phyloP scores from a whole-genome alignment of 2,888 invertebrate species.

The Baccha elongata region DNA sequence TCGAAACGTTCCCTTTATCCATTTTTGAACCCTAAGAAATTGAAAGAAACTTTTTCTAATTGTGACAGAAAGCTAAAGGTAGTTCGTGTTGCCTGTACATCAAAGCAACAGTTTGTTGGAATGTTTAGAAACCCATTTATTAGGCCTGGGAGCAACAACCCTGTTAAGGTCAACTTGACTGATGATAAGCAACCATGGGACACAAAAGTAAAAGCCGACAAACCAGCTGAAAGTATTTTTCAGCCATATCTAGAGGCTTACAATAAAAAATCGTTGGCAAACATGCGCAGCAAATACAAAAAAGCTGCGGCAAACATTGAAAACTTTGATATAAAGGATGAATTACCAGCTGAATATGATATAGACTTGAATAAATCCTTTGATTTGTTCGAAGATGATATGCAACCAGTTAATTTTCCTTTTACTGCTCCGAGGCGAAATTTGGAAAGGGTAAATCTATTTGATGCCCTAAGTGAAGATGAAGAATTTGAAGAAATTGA shows the following conservation, averaged over 20 bases:
- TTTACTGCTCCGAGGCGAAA: constrained; percentile 76
- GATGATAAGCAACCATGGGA: constrained; percentile 77
- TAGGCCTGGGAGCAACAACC: background rate
- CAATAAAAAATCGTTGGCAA: background rate
- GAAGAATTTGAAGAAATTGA: constrained; percentile 35
- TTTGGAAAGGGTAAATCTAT: constrained; percentile 74
- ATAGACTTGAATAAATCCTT: constrained; percentile 69
- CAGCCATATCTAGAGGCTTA: constrained; percentile 24
- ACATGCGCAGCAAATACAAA: constrained; percentile 7
- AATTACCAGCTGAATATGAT: background rate
- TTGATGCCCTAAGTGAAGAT: constrained; percentile 75
- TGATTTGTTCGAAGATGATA: constrained; percentile 76
- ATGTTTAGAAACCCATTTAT: constrained; percentile 74
- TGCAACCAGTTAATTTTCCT: constrained; percentile 77
- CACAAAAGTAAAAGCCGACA: constrained; percentile 58
- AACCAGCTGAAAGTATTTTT: constrained; percentile 41
- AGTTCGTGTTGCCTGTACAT: constrained; percentile 74
- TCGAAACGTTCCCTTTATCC: constrained; percentile 76
- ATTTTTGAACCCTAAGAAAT: constrained; percentile 75
- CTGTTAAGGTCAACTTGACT: constrained; percentile 75
- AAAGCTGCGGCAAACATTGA: too few relatives aligned
- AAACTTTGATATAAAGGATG: background rate
- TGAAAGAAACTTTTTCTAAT: constrained; percentile 74
- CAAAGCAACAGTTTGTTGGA: constrained; percentile 74
- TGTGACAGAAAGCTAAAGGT: constrained; percentile 74